phyloP scores from a whole-genome alignment of 2,113 vertebrate genomes.

The Oncorhynchus masou region DNA sequence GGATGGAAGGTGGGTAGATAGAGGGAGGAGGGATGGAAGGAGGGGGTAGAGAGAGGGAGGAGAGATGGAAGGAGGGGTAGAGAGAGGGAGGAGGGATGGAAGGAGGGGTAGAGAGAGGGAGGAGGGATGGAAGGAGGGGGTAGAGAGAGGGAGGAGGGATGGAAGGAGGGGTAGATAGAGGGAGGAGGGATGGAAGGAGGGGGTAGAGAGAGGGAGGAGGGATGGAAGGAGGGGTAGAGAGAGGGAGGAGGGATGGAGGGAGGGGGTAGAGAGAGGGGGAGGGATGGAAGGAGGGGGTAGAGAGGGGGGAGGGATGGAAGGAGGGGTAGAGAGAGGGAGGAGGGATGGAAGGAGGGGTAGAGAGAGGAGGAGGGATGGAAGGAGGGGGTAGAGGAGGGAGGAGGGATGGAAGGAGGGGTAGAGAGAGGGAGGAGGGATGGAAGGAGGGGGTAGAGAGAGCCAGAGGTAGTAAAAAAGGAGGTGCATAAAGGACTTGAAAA shows the following conservation, averaged over 20 bases:
- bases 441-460: too few relatives aligned
- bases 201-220: slow-evolving; percentile 11
- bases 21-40: not conserved
- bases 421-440: not conserved
- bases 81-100: not conserved
- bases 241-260: not conserved
- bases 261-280: not conserved
- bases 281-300: not conserved
- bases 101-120: not conserved
- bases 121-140: not conserved
- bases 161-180: not conserved
- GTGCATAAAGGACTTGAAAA: not conserved
- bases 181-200: accelerated
- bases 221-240: not conserved
- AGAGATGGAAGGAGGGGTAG: accelerated
- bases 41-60: not conserved
- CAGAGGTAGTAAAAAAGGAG: too few relatives aligned
- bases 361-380: not conserved
- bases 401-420: not conserved
- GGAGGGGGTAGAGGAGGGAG: not conserved
- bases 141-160: not conserved
- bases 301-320: not conserved
- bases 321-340: slow-evolving; percentile 6
- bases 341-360: not conserved
- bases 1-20: too few relatives aligned